Evolutionary conservation across 2,113 vertebrate species (phyloP), one percentile per base, ranked within the genome.

Genomic region (Hippopotamus amphibius): DNA sequence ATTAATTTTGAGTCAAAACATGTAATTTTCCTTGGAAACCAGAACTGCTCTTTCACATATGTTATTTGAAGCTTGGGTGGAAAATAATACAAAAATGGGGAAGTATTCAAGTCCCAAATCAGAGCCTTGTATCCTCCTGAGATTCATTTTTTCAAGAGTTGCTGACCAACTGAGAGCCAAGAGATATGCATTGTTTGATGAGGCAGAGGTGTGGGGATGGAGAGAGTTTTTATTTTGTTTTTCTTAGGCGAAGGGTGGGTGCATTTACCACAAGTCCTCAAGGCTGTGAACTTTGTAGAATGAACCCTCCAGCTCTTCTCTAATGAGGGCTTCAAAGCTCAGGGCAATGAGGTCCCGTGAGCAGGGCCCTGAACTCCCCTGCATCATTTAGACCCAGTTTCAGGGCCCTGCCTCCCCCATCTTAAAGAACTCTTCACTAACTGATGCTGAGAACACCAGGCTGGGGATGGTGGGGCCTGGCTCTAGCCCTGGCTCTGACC

Each of bases 1-100:
- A 97, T 98, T 93, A 95, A 98, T 98, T 98, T 95, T 95, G 80
- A 98, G 93, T 97, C 80, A 97, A 98, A 98, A 98, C 97, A 97
- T 98, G 76, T 97, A 97, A 98, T 98, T 98, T 98, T 82, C 89
- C 95, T 98, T 97, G 98, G 98, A 98, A 98, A 72, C 61, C 15
- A 85, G 96, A 93, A 65, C 55, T 95, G 55, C 94, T 93, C 95
- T 97, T 96, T 98, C 89, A 63, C 80, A 97, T 97, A 97, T 87
- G 68, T 77, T 92, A 95, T 98, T 97, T 98, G 91, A 94, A 94
- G 87, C 81, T 84, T 90, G 86, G 14, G 41, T 96, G 79, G 72
- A 72, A 97, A 97, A 93, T 91, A 95, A 96, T 83, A 88, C 33
- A 43, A 80, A 74, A 95, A 92, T 89, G 0, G 19, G 19, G 24